These are phyloP conservation scores for Thalassoma bifasciatum DNA, from an alignment of 2,113 vertebrate species.

Conservation along the genomic window DNA sequence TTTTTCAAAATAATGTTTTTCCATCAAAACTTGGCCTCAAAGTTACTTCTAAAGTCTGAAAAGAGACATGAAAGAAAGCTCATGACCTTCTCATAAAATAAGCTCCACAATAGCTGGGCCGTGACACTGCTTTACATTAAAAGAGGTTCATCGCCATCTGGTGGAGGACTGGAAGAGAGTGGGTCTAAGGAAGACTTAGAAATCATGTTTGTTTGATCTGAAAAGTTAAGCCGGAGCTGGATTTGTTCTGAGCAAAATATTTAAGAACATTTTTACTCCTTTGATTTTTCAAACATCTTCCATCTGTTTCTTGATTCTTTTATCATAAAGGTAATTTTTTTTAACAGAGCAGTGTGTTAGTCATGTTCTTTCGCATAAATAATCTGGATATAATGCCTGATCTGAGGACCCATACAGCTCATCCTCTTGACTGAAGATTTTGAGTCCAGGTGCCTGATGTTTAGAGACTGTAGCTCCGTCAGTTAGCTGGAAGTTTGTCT, in stretches of 20 bases:
- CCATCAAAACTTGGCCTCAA: no score
- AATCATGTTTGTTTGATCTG: no score
- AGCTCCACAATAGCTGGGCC: background rate
- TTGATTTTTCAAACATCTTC: no score
- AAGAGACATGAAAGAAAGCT: background rate
- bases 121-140: rapidly evolving
- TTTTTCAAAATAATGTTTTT: no score
- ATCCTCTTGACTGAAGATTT: conserved; percentile 6
- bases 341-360: background rate
- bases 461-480: conserved; percentile 9
- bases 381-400: conserved; percentile 6
- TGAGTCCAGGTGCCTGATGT: conserved; percentile 27
- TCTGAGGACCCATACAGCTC: conserved; percentile 1
- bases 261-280: no score
- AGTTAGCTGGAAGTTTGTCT: conserved; percentile 9
- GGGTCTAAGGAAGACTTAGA: no score
- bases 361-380: background rate
- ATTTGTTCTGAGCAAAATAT: no score
- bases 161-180: conserved; percentile 28
- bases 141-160: conserved; percentile 44
- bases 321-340: background rate
- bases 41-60: background rate
- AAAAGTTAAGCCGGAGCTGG: no score
- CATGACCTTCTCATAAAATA: background rate
- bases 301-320: background rate